A percentile compares a stretch with the other conserved stretches of the same genome.
These are phyloP conservation scores for Bergia puertoricense DNA, from an alignment of 92 coral and sea anemone genomes.

Conservation along the genomic window DNA sequence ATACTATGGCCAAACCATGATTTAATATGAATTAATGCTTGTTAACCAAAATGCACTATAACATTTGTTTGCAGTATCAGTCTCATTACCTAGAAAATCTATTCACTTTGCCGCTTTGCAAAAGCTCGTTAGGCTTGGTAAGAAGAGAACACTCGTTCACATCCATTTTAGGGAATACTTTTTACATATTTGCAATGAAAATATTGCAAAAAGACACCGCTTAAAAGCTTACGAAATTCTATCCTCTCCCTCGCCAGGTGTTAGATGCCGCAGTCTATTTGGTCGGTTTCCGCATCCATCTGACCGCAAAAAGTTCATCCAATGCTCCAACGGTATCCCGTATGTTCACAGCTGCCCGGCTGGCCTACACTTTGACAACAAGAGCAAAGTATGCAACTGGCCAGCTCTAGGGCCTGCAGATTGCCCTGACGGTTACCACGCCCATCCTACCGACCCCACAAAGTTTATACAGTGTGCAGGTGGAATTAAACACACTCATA, in stretches of 20 bases:
- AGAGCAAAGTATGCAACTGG: background rate
- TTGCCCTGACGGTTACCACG: conserved; percentile 18
- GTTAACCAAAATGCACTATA: no score
- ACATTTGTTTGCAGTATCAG: no score
- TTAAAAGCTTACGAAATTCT: no score
- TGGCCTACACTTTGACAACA: background rate
- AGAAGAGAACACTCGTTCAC: no score
- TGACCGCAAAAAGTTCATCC: background rate
- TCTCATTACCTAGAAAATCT: no score
- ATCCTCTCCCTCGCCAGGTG: background rate
- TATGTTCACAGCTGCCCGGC: background rate
- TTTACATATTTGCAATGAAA: background rate
- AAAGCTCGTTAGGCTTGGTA: no score
- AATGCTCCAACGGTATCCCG: background rate
- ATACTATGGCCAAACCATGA: no score
- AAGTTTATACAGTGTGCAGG: conserved; percentile 26
- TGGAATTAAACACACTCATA: conserved; percentile 12
- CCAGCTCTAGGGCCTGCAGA: background rate
- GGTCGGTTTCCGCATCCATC: background rate
- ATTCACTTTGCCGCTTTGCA: no score
- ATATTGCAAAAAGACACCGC: no score
- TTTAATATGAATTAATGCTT: no score
- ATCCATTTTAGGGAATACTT: no score
- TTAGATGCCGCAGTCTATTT: background rate
- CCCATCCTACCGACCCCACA: conserved; percentile 33